Conservation (phyloP, 2,797 vertebrate genomes). For the Lacerta agilis region DNA sequence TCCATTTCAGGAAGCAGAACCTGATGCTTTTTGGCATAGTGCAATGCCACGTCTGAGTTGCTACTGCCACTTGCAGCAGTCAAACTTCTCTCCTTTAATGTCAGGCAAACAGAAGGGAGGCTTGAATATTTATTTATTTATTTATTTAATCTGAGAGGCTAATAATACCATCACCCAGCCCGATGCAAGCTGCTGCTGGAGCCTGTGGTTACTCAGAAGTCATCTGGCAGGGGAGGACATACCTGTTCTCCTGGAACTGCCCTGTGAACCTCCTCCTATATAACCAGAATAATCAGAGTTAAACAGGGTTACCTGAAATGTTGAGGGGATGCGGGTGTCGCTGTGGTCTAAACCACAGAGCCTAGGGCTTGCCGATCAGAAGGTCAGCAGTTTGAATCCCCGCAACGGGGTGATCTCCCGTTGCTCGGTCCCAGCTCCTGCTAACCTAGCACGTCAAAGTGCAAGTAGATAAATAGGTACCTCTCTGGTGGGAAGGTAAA, state of each 20-base stretch:
- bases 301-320: not conserved
- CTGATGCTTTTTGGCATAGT: constrained; percentile 31
- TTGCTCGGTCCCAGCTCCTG: too few relatives aligned
- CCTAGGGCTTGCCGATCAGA: too few relatives aligned
- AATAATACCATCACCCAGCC: constrained; percentile 19
- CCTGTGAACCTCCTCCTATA: not conserved
- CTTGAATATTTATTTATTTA: not conserved
- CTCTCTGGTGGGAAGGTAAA: too few relatives aligned
- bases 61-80: not conserved
- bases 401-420: too few relatives aligned
- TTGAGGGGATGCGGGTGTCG: too few relatives aligned
- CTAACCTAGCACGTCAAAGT: too few relatives aligned
- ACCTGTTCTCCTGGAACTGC: not conserved
- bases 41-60: not conserved
- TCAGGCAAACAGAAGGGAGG: not conserved
- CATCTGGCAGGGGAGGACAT: not conserved
- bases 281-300: not conserved
- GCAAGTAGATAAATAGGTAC: too few relatives aligned
- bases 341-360: too few relatives aligned
- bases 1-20: constrained; percentile 21
- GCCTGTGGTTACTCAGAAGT: not conserved
- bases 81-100: constrained; percentile 32
- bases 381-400: too few relatives aligned
- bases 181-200: not conserved
- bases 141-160: constrained; percentile 10